Evolutionary conservation across 2,113 vertebrate genomes (phyloP), one percentile per base, ranked within the genome.

Genomic region (Tonatia bakeri): DNA sequence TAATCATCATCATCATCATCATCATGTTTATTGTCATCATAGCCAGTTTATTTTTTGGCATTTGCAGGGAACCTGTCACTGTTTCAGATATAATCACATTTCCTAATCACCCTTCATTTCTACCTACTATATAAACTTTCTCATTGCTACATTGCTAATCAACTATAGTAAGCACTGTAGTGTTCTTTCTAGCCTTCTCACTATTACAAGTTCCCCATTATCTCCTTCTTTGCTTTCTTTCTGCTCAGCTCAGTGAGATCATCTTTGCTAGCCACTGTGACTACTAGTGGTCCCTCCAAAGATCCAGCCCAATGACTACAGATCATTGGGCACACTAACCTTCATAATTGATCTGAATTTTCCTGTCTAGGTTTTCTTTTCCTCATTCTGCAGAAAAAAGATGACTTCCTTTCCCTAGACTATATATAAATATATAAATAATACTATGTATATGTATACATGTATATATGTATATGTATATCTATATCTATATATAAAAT

Each of bases 141-240:
- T 87, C 20, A 47, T 24, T 85, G n/a, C 43, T 54, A 50, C 7
- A 75, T 92, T 93, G 70, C 19, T 87, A 82, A 84, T 59, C n/a
- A 87, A 77, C 31, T 87, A 22, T 45, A 40, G 19, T 67, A 70
- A 61, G 12, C 40, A 67, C 38, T 77, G 0, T n/a, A 72, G 24
- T 33, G 36, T 56, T 90, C 22, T 86, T 91, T 14, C 38, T 64
- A 89, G 61, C 16, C 36, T 91, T 50, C 20, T 61, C 40, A 13
- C 9, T 94, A 6, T 73, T 92, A 64, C 52, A 84, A 33, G 50
- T 84, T 92, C 17, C 54, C 8, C 76, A 2, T 59, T 72, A 52
- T 93, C 40, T 76, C 43, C 96, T 22, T 22, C n/a, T 95, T 77
- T 67, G 81, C 70, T 87, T 83, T 96, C 64, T 56, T 65, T 90